These are phyloP conservation scores for Drosophila arawakana DNA, from an alignment of 1,140 invertebrate genomes.

Conservation along the genomic window DNA sequence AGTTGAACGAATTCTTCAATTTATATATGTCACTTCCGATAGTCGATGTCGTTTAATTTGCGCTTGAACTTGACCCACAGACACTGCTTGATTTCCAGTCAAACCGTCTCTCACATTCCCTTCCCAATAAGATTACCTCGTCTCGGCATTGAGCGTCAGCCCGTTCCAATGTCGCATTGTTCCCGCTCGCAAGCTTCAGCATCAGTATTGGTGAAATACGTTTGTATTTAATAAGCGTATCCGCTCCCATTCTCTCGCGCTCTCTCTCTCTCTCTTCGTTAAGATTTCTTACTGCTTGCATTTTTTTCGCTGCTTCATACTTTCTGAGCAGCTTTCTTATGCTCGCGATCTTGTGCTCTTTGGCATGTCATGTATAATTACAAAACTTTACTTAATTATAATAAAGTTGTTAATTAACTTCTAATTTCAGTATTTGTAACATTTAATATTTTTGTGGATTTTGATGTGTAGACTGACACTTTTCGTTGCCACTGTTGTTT, in stretches of 20 bases:
- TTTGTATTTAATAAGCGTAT: slow-evolving; percentile 27
- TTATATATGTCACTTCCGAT: slow-evolving; percentile 25
- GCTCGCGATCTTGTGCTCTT: slow-evolving; percentile 1
- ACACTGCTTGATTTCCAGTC: not conserved
- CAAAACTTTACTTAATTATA: not conserved
- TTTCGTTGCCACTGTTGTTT: slow-evolving; percentile 26
- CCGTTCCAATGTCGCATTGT: not conserved
- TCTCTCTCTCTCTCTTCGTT: slow-evolving; percentile 4
- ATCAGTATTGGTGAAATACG: slow-evolving; percentile 10
- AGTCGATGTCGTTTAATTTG: slow-evolving; percentile 17
- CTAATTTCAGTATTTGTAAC: too few relatives aligned
- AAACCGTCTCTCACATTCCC: not conserved
- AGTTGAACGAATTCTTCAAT: slow-evolving; percentile 2
- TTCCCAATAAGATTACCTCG: slow-evolving; percentile 12
- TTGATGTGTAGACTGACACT: not conserved
- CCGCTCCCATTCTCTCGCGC: slow-evolving; percentile 5
- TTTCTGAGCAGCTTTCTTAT: slow-evolving; percentile 8
- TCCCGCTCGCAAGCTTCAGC: not conserved
- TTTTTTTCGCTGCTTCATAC: slow-evolving; percentile 8
- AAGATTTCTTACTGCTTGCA: slow-evolving; percentile 12
- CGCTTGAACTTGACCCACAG: slow-evolving; percentile 55
- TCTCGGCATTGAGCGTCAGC: too few relatives aligned
- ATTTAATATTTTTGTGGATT: not conserved
- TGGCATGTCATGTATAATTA: not conserved
- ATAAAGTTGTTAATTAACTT: not conserved